Evolutionary conservation across 2,797 vertebrate genomes (phyloP), one percentile per base, ranked within the genome.

Genomic region (Antennarius maculatus): DNA sequence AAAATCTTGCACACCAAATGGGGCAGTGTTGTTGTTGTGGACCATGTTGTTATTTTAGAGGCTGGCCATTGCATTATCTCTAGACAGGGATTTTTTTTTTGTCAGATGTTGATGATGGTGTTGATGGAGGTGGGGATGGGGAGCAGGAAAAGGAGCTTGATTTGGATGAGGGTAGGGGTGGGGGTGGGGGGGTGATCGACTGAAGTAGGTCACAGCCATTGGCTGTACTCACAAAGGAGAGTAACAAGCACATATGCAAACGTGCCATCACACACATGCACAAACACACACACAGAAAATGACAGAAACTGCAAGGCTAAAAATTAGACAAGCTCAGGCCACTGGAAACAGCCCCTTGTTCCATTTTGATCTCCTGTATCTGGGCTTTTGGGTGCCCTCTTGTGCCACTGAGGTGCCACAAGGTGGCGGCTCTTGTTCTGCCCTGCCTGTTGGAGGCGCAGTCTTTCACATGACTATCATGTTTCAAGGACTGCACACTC

Each of bases 391-490:
- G 77, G 54, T 13, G 12, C 69, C 76, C 81, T 56, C 42, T 39
- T 8, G 37, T 39, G 37, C 37, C 37, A 10, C 37, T 45, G 9
- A 54, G 75, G 74, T 69, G 57, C 87, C 85, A 87, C 84, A 64
- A 90, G 87, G 84, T 79, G 89, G 85, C 81, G 53, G 76, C 80
- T 85, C 75, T 77, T 57, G 71, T 85, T 77, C 69, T 86, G 78
- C 76, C 76, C 81, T 12, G 69, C 69, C 83, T 74, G 66, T 66
- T 66, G 67, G 86, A 71, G 66, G 74, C 68, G 76, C 82, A 77
- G 83, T 52, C 82, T 86, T 92, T 92, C 92, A 90, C 92, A 92
- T 92, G 91, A 91, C 82, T 92, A 92, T 93, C 89, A 64, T 46
- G 57, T 93, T 93, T 92, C 92, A 89, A 80, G 80, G 84, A 74